These are phyloP conservation scores for Xestia xanthographa DNA, from an alignment of 2,888 invertebrate genomes.

Conservation along the genomic window DNA sequence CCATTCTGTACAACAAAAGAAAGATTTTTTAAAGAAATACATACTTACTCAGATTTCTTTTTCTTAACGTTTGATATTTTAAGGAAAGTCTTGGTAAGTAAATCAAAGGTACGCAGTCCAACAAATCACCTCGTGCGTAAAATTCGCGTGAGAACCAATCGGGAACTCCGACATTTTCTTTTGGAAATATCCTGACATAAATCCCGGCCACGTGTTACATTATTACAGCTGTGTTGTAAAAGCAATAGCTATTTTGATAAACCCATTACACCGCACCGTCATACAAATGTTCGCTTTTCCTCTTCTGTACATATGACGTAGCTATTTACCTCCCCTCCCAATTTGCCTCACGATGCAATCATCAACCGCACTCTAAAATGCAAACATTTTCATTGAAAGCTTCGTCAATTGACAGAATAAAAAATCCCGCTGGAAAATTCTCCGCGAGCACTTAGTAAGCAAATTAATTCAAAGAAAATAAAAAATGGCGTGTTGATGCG, in stretches of 20 bases:
- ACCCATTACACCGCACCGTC: slow-evolving; percentile 43
- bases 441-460: slow-evolving; percentile 80
- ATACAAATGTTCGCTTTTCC: slow-evolving; percentile 56
- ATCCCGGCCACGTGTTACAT: slow-evolving; percentile 23
- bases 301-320: slow-evolving; percentile 64
- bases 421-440: slow-evolving; percentile 78
- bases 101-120: neutral
- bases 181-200: slow-evolving; percentile 20
- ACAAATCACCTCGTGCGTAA: slow-evolving; percentile 20
- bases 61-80: neutral
- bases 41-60: neutral
- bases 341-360: slow-evolving; percentile 69
- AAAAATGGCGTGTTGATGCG: slow-evolving; percentile 74
- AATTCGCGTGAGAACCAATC: slow-evolving; percentile 26
- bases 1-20: slow-evolving; percentile 92
- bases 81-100: slow-evolving; percentile 2
- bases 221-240: slow-evolving; percentile 34
- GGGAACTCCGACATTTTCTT: slow-evolving; percentile 10
- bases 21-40: slow-evolving; percentile 15
- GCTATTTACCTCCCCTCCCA: slow-evolving; percentile 62
- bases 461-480: slow-evolving; percentile 85
- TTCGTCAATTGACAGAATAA: slow-evolving; percentile 74
- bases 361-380: slow-evolving; percentile 72
- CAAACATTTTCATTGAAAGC: slow-evolving; percentile 78
- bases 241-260: slow-evolving; percentile 48